Conservation (phyloP, 2,113 vertebrate species). For the Hipposideros armiger region DNA sequence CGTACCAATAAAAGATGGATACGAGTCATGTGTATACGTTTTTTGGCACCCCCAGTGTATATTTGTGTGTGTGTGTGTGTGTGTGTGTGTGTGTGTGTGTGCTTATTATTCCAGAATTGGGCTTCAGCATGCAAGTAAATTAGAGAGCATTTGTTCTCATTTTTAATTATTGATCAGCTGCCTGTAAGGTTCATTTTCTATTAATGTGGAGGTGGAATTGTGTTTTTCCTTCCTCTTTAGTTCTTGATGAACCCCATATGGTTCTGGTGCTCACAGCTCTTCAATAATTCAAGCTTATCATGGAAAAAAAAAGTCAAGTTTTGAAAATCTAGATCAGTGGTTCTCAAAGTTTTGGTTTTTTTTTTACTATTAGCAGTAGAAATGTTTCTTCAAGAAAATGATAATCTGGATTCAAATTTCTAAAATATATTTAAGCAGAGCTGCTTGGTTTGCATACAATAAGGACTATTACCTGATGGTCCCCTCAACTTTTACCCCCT, state of each 20-base stretch:
- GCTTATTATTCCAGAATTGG: conserved; percentile 7
- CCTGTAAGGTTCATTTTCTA: conserved; percentile 79
- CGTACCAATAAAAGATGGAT: too few species aligned
- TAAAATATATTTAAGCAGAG: neutral
- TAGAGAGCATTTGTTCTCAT: conserved; percentile 73
- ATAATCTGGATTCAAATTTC: conserved; percentile 23
- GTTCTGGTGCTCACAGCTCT: conserved; percentile 57
- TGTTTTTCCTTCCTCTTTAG: conserved; percentile 63
- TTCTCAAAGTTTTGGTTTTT: neutral
- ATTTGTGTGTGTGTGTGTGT: neutral
- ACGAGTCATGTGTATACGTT: too few species aligned
- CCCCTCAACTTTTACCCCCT: neutral
- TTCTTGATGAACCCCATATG: conserved; percentile 74
- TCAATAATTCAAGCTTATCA: conserved; percentile 73
- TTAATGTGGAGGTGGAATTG: conserved; percentile 62
- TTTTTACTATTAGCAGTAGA: neutral
- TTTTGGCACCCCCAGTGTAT: too few species aligned
- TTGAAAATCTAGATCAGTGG: conserved; percentile 34
- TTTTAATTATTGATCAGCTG: conserved; percentile 80
- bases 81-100: neutral
- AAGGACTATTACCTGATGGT: neutral
- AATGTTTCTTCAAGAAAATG: conserved; percentile 41
- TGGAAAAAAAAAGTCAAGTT: conserved; percentile 61
- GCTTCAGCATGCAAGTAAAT: conserved; percentile 57
- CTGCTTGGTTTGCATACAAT: neutral